phyloP scores from a whole-genome alignment of 2,797 vertebrate genomes.

The Argyrosomus regius region DNA sequence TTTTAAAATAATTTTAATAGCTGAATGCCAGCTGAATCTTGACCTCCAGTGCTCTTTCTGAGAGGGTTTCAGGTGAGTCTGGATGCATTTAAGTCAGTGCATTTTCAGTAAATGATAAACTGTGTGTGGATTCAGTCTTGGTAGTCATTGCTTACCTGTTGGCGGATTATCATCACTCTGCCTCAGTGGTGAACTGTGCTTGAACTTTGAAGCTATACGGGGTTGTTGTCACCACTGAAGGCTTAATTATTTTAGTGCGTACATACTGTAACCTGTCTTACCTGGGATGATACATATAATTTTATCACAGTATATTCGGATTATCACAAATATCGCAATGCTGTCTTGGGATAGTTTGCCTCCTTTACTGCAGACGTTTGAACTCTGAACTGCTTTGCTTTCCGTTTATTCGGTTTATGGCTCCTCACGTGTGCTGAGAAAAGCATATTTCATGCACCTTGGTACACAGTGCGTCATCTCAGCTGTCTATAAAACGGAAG shows the following conservation, averaged over 20 bases:
- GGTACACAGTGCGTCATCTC: background rate
- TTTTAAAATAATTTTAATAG: background rate
- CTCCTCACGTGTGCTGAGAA: background rate
- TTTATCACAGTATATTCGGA: background rate
- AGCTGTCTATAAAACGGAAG: slow-evolving; percentile 12
- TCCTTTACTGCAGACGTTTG: slow-evolving; percentile 15
- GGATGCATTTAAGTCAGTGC: background rate
- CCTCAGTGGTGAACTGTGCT: background rate
- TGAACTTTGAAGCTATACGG: background rate
- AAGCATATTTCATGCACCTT: background rate
- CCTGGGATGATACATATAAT: background rate
- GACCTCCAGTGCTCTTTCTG: background rate
- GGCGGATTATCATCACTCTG: background rate
- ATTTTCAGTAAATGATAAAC: slow-evolving; percentile 1
- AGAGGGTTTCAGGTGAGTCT: background rate
- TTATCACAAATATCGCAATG: background rate
- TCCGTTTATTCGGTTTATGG: background rate
- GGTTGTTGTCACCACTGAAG: no score
- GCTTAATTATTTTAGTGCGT: background rate
- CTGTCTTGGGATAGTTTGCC: background rate
- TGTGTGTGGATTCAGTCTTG: background rate
- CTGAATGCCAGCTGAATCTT: background rate
- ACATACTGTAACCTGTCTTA: background rate
- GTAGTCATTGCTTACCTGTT: background rate
- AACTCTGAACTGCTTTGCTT: slow-evolving; percentile 18